Conservation (phyloP, 30 jellyfish, hydroid and myxozoan genomes). For the Catostylus mosaicus region DNA sequence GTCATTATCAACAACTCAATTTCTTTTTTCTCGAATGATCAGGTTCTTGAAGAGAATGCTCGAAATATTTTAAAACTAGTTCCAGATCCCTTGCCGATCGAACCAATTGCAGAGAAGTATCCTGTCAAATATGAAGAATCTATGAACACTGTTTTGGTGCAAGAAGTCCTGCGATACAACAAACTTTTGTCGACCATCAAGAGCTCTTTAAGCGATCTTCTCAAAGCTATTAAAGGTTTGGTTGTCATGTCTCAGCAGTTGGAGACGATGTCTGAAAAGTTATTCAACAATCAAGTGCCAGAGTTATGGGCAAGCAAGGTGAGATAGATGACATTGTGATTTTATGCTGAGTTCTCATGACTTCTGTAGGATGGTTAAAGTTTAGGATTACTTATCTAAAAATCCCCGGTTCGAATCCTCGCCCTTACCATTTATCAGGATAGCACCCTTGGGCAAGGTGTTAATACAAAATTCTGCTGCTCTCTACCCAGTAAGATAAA, state of each 20-base stretch:
- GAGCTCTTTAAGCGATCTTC: slow-evolving; percentile 68
- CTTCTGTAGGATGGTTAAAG: no score
- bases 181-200: slow-evolving; percentile 74
- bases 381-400: no score
- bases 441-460: no score
- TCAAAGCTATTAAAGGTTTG: slow-evolving; percentile 90
- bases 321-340: no score
- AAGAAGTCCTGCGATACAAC: slow-evolving; percentile 88
- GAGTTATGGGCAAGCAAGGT: slow-evolving; percentile 96
- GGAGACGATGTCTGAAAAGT: slow-evolving; percentile 87
- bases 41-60: slow-evolving; percentile 95
- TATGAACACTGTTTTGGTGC: slow-evolving; percentile 92
- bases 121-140: slow-evolving; percentile 96
- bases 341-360: no score
- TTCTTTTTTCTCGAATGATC: background rate
- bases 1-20: no score
- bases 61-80: slow-evolving; percentile 61
- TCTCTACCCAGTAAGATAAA: no score
- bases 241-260: slow-evolving; percentile 96
- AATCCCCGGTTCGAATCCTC: no score
- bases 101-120: slow-evolving; percentile 65
- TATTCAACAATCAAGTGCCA: slow-evolving; percentile 91
- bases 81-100: slow-evolving; percentile 85
- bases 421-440: no score
- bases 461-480: no score